Evolutionary conservation across 2,797 vertebrate species (phyloP), one percentile per base, ranked within the genome.

Genomic region (Tragopan temminckii): DNA sequence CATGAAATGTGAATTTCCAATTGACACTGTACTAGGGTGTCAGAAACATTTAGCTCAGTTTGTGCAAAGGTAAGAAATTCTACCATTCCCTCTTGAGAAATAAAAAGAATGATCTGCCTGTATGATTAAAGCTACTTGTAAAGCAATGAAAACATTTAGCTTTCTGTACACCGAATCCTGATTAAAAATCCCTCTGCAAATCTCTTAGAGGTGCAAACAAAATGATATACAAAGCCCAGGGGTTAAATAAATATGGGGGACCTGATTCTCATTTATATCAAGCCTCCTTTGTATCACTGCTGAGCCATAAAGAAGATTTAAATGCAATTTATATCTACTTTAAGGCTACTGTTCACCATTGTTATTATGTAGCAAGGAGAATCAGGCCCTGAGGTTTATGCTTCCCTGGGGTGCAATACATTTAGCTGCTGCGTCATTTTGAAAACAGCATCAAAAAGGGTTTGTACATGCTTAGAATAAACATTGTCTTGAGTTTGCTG

Each of bases 1-100:
- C 81, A 91, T 77, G 89, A 96, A 97, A 96, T 94, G 88, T 95
- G 96, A 96, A 89, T 96, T 97, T 97, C 83, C 90, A 94, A 90
- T 91, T 81, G 95, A 91, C 67, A 81, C 68, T 80, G 81, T 75
- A 94, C 90, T 78, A 52, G 52, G 24, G 45, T 96, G 90, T 97
- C 96, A 97, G 93, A 96, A 97, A 95, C 93, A 90, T 95, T 97
- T 92, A 94, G 86, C 82, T 91, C 50, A 85, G 67, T 80, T 85
- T 94, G 33, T 88, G 67, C 24, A 72, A 78, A 95, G 89, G 86
- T 80, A 94, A 43, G 62, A 95, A 94, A 96, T 87, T 50, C 70
- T 42, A 78, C 45, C 69, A 53, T 90, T 90, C 53, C 40, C 64
- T 80, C 83, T 86, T 81, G 78, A 94, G 90, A 93, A 96, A 94